Evolutionary conservation across 2,113 vertebrate species (phyloP), one percentile per base, ranked within the genome.

Genomic region (Micronisus gabar): DNA sequence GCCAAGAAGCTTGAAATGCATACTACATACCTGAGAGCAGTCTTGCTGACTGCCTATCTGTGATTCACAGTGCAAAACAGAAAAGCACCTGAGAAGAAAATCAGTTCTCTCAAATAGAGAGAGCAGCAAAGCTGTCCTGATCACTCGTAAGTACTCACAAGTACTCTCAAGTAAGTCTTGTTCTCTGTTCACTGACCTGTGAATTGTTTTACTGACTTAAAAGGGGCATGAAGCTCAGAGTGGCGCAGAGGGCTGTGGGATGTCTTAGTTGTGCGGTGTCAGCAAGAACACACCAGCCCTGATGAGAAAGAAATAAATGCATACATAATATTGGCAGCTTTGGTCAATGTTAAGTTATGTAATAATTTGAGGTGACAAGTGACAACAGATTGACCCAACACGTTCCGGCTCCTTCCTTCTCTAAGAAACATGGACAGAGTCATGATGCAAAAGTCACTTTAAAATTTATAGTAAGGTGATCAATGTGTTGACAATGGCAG

Each of bases 331-430:
- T 38, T 73, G 53, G 23, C 66, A 82, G 34, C 53, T 71, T 73
- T 70, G 15, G 52, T 3, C 62, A 47, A 79, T 76, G 93, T 53
- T 61, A 75, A 72, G 50, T 93, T 96, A 93, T 36, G 76, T 47
- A 94, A 73, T 94, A 95, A 96, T 94, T 82, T n/a, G 58, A 93
- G 71, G 45, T 88, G 97, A 95, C 95, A 94, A 71, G 80, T 67
- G 68, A 89, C 65, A 86, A 81, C 65, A 50, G 58, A 80, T 58
- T 85, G 87, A 90, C 53, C 38, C 48, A 66, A 26, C 9, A 15
- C 26, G 8, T 93, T 88, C 38, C 48, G 34, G 9, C 36, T 76
- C 27, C 53, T 86, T 90, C 81, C 40, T 75, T 30, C 48, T 83
- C 32, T n/a, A 66, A 68, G 66, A 88, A 65, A 84, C 15, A 63